phyloP scores from a whole-genome alignment of 2,888 invertebrate genomes.

The Nephrotoma guestfalica region DNA sequence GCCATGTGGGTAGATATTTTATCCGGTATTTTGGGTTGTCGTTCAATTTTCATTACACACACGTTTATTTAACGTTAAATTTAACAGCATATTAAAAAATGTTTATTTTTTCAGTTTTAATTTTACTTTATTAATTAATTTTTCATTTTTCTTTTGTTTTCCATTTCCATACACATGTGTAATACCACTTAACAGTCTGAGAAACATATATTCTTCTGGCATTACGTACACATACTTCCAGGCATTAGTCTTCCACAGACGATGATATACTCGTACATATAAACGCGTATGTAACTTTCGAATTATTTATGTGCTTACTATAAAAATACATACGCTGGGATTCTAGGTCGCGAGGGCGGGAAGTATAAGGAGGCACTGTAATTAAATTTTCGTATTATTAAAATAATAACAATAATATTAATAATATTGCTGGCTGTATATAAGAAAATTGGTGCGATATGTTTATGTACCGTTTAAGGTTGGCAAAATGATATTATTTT shows the following conservation, averaged over 20 bases:
- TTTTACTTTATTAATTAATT: background rate
- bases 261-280: background rate
- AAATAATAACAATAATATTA: background rate
- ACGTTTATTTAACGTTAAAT: background rate
- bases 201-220: background rate
- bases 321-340: background rate
- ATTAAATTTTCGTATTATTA: background rate
- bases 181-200: background rate
- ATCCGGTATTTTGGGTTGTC: background rate
- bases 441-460: background rate
- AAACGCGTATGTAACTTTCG: background rate
- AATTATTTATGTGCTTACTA: background rate
- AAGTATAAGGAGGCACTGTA: background rate
- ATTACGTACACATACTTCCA: background rate
- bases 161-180: background rate
- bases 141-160: background rate
- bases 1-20: background rate
- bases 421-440: background rate
- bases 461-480: background rate
- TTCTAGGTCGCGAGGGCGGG: background rate
- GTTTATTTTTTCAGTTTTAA: background rate
- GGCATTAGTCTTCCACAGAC: background rate
- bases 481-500: background rate
- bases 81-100: background rate
- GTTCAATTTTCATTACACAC: background rate